These are phyloP conservation scores for Drosophila guanche DNA, from an alignment of 1,140 invertebrate species.

Conservation along the genomic window DNA sequence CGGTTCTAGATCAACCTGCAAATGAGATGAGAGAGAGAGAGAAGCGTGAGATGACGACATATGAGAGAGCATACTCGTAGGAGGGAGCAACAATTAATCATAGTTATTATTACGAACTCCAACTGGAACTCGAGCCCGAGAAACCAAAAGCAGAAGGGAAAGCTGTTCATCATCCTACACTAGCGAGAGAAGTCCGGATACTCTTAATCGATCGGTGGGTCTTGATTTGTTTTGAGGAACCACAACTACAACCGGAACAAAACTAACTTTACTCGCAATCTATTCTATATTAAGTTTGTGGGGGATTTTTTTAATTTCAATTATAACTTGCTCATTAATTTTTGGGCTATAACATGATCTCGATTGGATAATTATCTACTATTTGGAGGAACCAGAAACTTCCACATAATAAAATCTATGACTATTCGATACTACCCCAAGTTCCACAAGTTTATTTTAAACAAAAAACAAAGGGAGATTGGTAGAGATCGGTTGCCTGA, in stretches of 20 bases:
- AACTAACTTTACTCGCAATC: too few relatives aligned
- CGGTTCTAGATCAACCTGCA: slow-evolving; percentile 90
- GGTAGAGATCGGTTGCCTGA: slow-evolving; percentile 21
- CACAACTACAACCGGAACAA: too few relatives aligned
- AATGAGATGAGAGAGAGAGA: slow-evolving; percentile 60
- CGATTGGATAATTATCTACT: not conserved
- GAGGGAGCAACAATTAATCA: slow-evolving; percentile 53
- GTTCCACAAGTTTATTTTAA: not conserved
- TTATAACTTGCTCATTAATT: too few relatives aligned
- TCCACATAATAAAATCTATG: not conserved
- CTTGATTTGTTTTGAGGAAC: too few relatives aligned
- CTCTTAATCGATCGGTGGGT: slow-evolving; percentile 10
- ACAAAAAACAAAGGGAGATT: not conserved
- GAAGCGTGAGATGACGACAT: slow-evolving; percentile 44
- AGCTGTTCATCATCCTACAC: slow-evolving; percentile 31
- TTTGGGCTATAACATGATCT: not conserved
- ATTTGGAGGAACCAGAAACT: not conserved
- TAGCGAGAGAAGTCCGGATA: slow-evolving; percentile 19
- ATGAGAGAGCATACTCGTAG: slow-evolving; percentile 21
- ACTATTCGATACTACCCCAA: slow-evolving; percentile 16
- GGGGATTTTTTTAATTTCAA: too few relatives aligned
- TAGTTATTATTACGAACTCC: slow-evolving; percentile 51
- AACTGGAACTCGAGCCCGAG: not conserved
- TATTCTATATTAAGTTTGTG: too few relatives aligned
- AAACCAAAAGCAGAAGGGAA: slow-evolving; percentile 33